These are phyloP conservation scores for Ceratosolen fusciceps DNA, from an alignment of 1,140 invertebrate genomes.

Conservation along the genomic window DNA sequence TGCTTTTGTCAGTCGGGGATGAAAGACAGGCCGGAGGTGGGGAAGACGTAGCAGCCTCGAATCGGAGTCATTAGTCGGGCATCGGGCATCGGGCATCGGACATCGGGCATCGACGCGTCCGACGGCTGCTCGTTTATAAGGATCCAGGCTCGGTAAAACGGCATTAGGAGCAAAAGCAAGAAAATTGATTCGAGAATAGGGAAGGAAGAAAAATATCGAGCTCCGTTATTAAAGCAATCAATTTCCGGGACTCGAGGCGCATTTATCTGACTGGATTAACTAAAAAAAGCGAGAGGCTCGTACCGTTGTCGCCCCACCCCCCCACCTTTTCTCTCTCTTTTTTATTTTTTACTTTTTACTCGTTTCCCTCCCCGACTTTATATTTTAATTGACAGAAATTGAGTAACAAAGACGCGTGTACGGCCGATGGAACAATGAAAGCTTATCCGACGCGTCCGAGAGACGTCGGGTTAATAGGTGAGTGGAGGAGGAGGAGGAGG, in stretches of 20 bases:
- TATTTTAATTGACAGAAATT: too few species aligned
- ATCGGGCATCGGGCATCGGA: too few species aligned
- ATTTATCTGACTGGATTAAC: too few species aligned
- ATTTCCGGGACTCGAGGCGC: background rate
- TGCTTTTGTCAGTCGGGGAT: background rate
- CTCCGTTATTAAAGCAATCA: background rate
- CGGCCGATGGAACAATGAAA: background rate
- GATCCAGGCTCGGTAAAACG: background rate
- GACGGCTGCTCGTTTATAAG: conserved; percentile 26
- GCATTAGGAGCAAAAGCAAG: background rate
- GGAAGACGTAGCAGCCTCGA: conserved; percentile 7
- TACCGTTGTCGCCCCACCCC: too few species aligned
- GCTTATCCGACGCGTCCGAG: too few species aligned
- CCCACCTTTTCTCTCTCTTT: too few species aligned
- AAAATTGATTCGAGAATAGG: background rate
- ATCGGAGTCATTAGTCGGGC: conserved; percentile 42
- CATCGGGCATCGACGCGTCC: conserved; percentile 34
- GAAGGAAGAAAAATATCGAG: background rate
- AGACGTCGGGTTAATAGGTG: background rate
- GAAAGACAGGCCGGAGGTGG: background rate
- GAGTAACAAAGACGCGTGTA: too few species aligned
- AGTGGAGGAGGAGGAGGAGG: background rate
- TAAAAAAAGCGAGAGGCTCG: too few species aligned
- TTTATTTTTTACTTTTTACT: too few species aligned
- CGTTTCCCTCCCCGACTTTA: too few species aligned